These are phyloP conservation scores for Teinopalpus imperialis DNA, from an alignment of 2,888 invertebrate genomes.

Conservation along the genomic window DNA sequence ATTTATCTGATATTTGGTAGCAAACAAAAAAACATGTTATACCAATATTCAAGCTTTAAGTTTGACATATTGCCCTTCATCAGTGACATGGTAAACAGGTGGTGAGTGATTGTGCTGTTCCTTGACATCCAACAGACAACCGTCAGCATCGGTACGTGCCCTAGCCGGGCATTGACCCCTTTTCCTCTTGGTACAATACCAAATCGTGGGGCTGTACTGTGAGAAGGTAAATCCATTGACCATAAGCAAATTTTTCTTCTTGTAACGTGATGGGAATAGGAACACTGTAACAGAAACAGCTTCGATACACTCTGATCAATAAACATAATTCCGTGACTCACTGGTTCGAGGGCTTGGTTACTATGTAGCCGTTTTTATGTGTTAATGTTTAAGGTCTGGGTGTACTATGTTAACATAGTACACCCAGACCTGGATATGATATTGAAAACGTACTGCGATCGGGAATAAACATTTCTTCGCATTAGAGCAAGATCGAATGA, in stretches of 20 bases:
- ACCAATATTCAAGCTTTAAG: too few species aligned
- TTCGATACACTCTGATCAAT: background rate
- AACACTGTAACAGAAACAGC: constrained; percentile 33
- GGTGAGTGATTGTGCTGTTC: constrained; percentile 45
- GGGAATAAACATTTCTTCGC: too few species aligned
- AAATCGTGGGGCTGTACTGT: constrained; percentile 42
- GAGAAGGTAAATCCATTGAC: constrained; percentile 52
- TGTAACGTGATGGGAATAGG: constrained; percentile 40
- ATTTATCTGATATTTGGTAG: too few species aligned
- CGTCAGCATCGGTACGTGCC: constrained; percentile 37
- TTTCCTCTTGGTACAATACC: constrained; percentile 54
- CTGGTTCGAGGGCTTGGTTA: too few species aligned
- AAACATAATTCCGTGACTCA: too few species aligned
- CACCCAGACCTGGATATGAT: too few species aligned
- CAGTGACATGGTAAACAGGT: constrained; percentile 41
- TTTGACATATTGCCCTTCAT: background rate
- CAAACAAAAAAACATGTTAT: too few species aligned
- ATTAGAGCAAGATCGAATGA: too few species aligned
- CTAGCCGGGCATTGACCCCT: constrained; percentile 40
- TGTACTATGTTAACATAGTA: too few species aligned
- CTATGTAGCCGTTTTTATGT: too few species aligned
- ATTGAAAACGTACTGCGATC: too few species aligned
- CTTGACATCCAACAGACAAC: constrained; percentile 32
- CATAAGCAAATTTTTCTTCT: constrained; percentile 43
- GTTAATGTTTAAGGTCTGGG: too few species aligned